These are phyloP conservation scores for Paracentrotus lividus DNA, from an alignment of 53 echinoderm and acorn worm genomes.

Conservation along the genomic window DNA sequence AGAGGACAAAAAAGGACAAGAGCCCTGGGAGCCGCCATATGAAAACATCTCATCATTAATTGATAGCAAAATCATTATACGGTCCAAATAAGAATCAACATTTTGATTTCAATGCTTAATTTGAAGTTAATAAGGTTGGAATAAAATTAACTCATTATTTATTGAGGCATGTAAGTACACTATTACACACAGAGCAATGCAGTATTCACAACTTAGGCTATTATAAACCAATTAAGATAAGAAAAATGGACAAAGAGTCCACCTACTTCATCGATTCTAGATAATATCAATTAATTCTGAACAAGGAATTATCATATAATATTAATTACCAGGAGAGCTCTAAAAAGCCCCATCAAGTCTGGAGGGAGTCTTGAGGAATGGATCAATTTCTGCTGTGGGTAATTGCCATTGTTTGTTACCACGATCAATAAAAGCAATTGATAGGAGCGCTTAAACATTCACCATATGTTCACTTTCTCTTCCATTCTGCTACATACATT, in stretches of 20 bases:
- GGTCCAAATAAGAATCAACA: too few species aligned
- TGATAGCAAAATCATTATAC: too few species aligned
- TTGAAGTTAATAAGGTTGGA: neutral
- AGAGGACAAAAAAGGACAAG: neutral
- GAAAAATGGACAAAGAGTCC: neutral
- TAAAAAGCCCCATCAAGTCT: neutral
- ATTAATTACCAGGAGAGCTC: neutral
- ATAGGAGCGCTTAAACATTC: constrained; percentile 17
- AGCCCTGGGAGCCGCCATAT: too few species aligned
- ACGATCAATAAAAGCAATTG: constrained; percentile 44
- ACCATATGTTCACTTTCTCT: constrained; percentile 56
- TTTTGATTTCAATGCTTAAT: too few species aligned
- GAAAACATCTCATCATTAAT: too few species aligned
- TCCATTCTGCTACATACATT: neutral
- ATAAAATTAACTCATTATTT: neutral
- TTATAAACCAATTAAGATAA: neutral
- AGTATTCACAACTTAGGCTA: neutral
- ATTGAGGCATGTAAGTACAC: neutral
- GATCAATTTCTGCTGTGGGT: constrained; percentile 13
- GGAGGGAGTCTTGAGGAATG: constrained; percentile 1
- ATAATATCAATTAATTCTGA: neutral
- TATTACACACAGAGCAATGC: neutral
- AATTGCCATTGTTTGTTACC: constrained; percentile 40
- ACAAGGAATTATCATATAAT: neutral
- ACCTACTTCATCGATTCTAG: neutral